These are phyloP conservation scores for Notothenia rossii DNA, from an alignment of 2,113 vertebrate species.

Conservation along the genomic window DNA sequence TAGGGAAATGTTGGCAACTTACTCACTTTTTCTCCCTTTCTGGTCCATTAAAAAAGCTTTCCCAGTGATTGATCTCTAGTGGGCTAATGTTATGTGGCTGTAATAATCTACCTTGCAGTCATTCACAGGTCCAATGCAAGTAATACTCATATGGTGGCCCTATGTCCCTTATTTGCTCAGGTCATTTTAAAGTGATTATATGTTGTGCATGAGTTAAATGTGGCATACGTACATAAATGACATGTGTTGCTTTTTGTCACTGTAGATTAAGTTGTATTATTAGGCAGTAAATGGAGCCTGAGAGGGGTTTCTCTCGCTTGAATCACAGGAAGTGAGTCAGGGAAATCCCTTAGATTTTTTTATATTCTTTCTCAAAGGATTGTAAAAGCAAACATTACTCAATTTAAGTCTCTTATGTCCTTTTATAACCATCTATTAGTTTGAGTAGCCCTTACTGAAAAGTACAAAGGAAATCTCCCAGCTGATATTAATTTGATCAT, in stretches of 20 bases:
- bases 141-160: neutral
- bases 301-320: conserved; percentile 65
- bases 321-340: conserved; percentile 81
- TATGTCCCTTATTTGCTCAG: neutral
- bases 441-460: neutral
- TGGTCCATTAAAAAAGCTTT: neutral
- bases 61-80: neutral
- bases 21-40: neutral
- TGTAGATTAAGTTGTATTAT: conserved; percentile 25
- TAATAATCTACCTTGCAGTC: neutral
- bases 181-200: neutral
- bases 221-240: neutral
- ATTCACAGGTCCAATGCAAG: neutral
- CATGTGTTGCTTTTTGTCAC: neutral
- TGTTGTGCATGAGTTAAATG: neutral
- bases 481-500: neutral
- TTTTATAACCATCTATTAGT: neutral
- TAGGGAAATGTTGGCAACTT: neutral
- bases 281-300: conserved; percentile 39
- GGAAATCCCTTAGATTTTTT: conserved; percentile 74
- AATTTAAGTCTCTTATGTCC: conserved; percentile 15
- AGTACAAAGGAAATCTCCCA: neutral
- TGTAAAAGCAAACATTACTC: conserved; percentile 34
- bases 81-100: neutral
- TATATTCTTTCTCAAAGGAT: conserved; percentile 58